Evolutionary conservation across 2,888 invertebrate species (phyloP).

Genomic region (Lamellibrachia columna): DNA sequence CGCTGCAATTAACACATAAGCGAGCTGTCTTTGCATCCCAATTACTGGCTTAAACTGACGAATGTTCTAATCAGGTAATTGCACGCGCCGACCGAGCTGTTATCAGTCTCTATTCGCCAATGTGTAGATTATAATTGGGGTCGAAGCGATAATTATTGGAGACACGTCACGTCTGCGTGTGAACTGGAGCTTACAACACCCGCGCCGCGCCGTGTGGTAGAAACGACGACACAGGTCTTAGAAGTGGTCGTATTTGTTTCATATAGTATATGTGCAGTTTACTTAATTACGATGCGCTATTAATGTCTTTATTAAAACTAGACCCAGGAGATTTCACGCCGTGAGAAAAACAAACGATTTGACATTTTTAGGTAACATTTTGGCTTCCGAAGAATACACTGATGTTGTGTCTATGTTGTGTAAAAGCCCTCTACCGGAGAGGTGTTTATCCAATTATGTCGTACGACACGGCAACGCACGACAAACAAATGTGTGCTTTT

Average conservation of each 20-base stretch:
- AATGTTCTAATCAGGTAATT: constrained; percentile 1
- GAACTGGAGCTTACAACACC: background rate
- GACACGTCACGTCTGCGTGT: background rate
- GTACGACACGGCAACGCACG: no score
- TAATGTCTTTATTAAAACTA: no score
- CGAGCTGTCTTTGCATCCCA: background rate
- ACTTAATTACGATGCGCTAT: no score
- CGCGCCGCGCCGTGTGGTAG: background rate
- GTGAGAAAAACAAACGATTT: no score
- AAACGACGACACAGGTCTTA: background rate
- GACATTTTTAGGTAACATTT: no score
- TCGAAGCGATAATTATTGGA: constrained; percentile 5
- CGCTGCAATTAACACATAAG: background rate
- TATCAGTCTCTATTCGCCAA: background rate
- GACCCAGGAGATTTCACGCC: no score
- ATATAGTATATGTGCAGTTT: no score
- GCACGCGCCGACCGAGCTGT: background rate
- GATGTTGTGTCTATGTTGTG: no score
- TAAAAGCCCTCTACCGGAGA: no score
- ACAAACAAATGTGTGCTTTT: no score
- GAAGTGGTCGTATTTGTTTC: background rate
- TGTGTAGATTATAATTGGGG: constrained; percentile 5
- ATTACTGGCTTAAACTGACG: background rate
- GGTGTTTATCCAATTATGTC: no score
- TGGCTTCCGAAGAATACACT: no score